Evolutionary conservation across 2,113 vertebrate species (phyloP), one percentile per base, ranked within the genome.

Genomic region (Puffinus mauretanicus): DNA sequence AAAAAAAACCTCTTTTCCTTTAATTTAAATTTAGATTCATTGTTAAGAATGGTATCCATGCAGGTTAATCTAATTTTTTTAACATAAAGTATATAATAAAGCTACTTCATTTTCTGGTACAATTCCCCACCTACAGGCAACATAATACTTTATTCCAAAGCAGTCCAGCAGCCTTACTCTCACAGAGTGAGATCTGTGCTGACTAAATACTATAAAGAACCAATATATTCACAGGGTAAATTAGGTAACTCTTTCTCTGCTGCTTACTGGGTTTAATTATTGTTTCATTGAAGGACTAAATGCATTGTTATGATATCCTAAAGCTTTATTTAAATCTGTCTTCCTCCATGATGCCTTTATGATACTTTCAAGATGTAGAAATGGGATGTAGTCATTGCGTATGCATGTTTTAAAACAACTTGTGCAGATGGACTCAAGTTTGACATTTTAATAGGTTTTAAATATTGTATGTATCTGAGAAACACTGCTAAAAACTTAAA

Each of bases 81-180:
- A 87, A 49, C n/a, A 47, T 42, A 34, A 78, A 54, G 34, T 82
- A 65, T 82, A 40, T 72, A 83, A 69, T 95, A 61, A 75, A 82
- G 17, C 25, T 65, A 40, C n/a, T 80, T 87, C 17, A 51, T 96
- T 95, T 96, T 88, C 91, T 94, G 71, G 44, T 91, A 52, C 26
- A 61, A 76, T 92, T 94, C 72, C 71, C 73, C 51, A 87, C 82
- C 36, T 93, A 72, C 72, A 94, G 76, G 25, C 72, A 97, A 13
- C 36, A 25, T 83, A 58, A 58, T 62, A 60, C 34, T 90, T 69
- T 15, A 51, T 82, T 55, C 38, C 47, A 10, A 92, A 92, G 65
- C 40, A 78, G 44, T 75, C 27, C 20, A 71, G 30, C 61, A 72
- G 13, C 67, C 38, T 38, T 58, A n/a, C 8, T 81, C 42, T 73